Evolutionary conservation across 2,797 vertebrate species (phyloP).

Genomic region (Poecilia gillii): DNA sequence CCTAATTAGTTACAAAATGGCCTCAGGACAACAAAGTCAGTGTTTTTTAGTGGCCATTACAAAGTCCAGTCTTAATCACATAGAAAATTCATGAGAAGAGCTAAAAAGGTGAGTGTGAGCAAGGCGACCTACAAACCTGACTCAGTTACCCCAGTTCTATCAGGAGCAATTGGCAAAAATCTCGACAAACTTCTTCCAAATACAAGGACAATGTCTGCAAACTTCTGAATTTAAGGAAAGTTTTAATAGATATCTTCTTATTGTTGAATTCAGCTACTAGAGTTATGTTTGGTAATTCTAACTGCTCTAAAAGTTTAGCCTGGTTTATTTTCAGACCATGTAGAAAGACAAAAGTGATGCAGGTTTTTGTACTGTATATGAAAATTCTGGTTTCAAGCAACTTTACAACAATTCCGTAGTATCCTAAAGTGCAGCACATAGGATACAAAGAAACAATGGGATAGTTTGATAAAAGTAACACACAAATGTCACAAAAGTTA

Average conservation of each 20-base stretch:
- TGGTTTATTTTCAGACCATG: background rate
- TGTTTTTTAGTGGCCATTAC: background rate
- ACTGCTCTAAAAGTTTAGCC: background rate
- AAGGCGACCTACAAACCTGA: background rate
- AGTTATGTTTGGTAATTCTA: background rate
- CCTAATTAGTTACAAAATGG: background rate
- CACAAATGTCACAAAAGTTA: background rate
- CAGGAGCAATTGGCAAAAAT: background rate
- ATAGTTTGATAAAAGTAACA: background rate
- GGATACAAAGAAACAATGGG: background rate
- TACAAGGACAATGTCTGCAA: background rate
- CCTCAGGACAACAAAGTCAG: background rate
- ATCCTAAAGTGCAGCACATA: background rate
- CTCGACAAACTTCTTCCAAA: background rate
- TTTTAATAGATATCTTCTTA: background rate
- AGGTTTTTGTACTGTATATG: background rate
- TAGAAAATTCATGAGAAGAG: background rate
- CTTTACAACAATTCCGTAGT: background rate
- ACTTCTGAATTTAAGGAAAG: background rate
- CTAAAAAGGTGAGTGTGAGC: background rate
- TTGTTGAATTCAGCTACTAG: background rate
- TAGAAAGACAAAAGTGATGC: background rate
- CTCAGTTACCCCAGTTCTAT: background rate
- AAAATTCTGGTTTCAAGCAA: background rate
- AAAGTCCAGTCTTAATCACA: background rate